These are phyloP conservation scores for Noctua comes DNA, from an alignment of 2,888 invertebrate species.

Conservation along the genomic window DNA sequence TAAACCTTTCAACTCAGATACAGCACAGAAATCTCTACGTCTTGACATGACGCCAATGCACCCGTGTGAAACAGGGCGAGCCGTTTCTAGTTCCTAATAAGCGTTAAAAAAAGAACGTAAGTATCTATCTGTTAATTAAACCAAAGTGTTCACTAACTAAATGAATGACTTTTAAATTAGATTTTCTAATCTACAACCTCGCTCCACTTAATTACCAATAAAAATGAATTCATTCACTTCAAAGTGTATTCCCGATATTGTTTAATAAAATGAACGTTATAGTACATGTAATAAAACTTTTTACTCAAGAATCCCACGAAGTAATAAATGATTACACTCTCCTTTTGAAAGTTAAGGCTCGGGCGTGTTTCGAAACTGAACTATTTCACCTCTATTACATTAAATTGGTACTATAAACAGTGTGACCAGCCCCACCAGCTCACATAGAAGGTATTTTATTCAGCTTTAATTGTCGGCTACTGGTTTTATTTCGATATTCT, in stretches of 20 bases:
- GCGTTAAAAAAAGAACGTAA: neutral
- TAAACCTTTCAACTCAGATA: neutral
- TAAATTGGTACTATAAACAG: constrained; percentile 55
- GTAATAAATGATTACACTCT: constrained; percentile 39
- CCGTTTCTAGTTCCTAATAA: neutral
- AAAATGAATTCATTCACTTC: constrained; percentile 46
- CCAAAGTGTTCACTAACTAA: constrained; percentile 18
- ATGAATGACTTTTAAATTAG: constrained; percentile 27
- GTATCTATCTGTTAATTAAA: constrained; percentile 23
- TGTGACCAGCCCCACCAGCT: constrained; percentile 27
- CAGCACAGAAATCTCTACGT: neutral
- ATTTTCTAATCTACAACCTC: constrained; percentile 44
- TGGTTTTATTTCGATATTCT: constrained; percentile 59
- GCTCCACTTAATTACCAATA: constrained; percentile 47
- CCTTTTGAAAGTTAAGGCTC: constrained; percentile 21
- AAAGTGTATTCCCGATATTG: constrained; percentile 42
- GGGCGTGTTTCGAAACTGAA: constrained; percentile 38
- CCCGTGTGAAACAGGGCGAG: neutral
- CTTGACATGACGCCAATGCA: neutral
- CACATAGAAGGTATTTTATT: constrained; percentile 37
- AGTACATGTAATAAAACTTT: constrained; percentile 49
- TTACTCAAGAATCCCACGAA: constrained; percentile 36
- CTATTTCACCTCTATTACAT: constrained; percentile 36
- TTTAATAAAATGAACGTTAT: constrained; percentile 25
- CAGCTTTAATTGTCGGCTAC: constrained; percentile 57